Evolutionary conservation across 2,888 invertebrate genomes (phyloP).

Genomic region (Hofmannophila pseudospretella): DNA sequence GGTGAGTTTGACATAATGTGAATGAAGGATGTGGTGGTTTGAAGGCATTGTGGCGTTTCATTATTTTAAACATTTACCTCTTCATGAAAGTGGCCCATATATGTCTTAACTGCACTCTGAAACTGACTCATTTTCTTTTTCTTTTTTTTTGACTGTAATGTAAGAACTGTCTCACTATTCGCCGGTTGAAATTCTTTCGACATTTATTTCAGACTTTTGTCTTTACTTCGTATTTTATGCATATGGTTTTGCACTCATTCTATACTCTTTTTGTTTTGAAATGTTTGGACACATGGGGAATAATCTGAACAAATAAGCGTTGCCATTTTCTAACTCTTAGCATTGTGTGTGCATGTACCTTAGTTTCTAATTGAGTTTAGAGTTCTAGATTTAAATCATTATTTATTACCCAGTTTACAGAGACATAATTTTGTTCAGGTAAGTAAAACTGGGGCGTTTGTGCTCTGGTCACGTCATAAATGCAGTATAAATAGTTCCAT

Average conservation of each 20-base stretch:
- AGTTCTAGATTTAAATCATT: not conserved
- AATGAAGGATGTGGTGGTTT: conserved; percentile 72
- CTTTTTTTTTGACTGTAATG: conserved; percentile 1
- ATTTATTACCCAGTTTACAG: too few species aligned
- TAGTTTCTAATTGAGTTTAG: not conserved
- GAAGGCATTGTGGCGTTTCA: conserved; percentile 72
- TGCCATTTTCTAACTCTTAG: not conserved
- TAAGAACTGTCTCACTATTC: not conserved
- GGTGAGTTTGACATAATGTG: conserved; percentile 81
- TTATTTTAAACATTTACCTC: conserved; percentile 50
- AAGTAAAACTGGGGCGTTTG: too few species aligned
- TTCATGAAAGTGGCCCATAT: conserved; percentile 58
- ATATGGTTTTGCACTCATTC: conserved; percentile 6
- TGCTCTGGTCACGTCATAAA: too few species aligned
- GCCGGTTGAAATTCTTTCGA: conserved; percentile 1
- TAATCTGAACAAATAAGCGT: not conserved
- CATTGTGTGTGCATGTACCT: not conserved
- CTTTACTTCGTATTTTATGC: conserved; percentile 4
- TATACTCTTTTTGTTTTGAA: conserved; percentile 11
- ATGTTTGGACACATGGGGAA: too few species aligned
- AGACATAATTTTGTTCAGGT: too few species aligned
- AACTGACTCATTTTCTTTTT: conserved; percentile 60
- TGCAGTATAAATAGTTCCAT: too few species aligned
- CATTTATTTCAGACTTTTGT: conserved; percentile 1
- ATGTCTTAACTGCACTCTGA: conserved; percentile 73